These are phyloP conservation scores for Synanthedon tipuliformis DNA, from an alignment of 2,888 invertebrate species.

Conservation along the genomic window DNA sequence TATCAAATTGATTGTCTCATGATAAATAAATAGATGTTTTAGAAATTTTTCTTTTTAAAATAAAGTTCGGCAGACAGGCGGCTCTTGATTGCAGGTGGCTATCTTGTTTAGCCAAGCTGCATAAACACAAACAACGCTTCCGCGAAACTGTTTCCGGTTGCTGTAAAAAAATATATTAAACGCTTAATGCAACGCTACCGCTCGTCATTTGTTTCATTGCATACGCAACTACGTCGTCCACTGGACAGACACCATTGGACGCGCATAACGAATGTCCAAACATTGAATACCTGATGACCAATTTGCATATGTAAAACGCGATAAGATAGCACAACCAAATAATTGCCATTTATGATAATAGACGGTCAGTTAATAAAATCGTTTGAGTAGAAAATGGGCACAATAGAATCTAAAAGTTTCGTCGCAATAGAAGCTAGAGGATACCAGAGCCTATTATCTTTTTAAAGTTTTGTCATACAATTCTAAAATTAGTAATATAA, in stretches of 20 bases:
- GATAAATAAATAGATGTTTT: no score
- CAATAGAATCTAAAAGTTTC: no score
- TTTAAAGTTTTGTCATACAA: no score
- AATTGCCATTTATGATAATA: no score
- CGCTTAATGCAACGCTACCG: not conserved
- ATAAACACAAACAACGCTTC: no score
- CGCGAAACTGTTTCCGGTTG: no score
- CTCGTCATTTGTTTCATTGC: not conserved
- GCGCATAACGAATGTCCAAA: slow-evolving; percentile 69
- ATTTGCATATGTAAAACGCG: slow-evolving; percentile 64
- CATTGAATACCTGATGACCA: slow-evolving; percentile 69
- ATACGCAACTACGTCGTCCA: not conserved
- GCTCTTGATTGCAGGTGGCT: not conserved
- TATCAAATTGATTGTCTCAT: no score
- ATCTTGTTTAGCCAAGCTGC: not conserved
- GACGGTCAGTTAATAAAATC: no score
- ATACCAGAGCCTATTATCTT: no score
- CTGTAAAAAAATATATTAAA: not conserved
- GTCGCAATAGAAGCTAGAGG: no score
- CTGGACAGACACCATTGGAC: slow-evolving; percentile 26
- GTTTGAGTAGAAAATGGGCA: no score
- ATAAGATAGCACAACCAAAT: slow-evolving; percentile 23
- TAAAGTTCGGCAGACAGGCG: not conserved
- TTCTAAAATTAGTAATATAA: no score
- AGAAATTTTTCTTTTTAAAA: not conserved